Percentiles rank a stretch among this genome's conserved stretches.
phyloP scores from a whole-genome alignment of 2,888 invertebrate species.

The Caenorhabditis plicata region DNA sequence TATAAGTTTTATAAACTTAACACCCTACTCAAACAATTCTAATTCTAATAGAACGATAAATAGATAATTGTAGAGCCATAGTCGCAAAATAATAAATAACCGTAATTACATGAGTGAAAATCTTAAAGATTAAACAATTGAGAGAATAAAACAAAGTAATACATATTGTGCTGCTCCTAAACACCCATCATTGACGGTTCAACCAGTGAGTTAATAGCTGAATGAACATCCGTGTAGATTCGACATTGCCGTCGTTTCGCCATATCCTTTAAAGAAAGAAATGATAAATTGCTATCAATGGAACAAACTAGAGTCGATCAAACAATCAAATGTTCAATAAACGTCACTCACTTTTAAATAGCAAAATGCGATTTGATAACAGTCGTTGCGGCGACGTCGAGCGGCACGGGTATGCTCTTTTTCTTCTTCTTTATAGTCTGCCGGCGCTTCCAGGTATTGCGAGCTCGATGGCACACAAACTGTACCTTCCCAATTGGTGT shows the following conservation, averaged over 20 bases:
- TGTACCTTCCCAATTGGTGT: slow-evolving; percentile 64
- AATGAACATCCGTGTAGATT: slow-evolving; percentile 49
- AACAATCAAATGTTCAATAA: slow-evolving; percentile 5
- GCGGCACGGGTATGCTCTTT: slow-evolving; percentile 35
- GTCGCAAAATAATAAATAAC: no score
- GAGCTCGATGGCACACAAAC: slow-evolving; percentile 64
- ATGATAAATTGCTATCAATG: no score
- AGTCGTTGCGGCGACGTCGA: slow-evolving; percentile 56
- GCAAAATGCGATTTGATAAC: slow-evolving; percentile 63
- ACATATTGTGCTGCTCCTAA: no score
- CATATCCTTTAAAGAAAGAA: slow-evolving; percentile 52
- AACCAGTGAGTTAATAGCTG: slow-evolving; percentile 34
- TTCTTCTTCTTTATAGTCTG: slow-evolving; percentile 35
- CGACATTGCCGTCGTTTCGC: slow-evolving; percentile 59
- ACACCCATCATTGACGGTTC: slow-evolving; percentile 24
- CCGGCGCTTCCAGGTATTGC: slow-evolving; percentile 52
- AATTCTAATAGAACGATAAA: no score
- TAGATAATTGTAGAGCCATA: no score
- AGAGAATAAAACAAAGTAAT: no score
- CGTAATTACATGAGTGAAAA: no score
- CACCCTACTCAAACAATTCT: no score
- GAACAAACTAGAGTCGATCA: slow-evolving; percentile 6
- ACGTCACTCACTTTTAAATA: slow-evolving; percentile 49
- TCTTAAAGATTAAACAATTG: no score
- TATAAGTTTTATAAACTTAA: no score